Percentiles rank a stretch among this genome's conserved stretches.
phyloP scores from a whole-genome alignment of 2,797 vertebrate species.

The Channallabes apus region DNA sequence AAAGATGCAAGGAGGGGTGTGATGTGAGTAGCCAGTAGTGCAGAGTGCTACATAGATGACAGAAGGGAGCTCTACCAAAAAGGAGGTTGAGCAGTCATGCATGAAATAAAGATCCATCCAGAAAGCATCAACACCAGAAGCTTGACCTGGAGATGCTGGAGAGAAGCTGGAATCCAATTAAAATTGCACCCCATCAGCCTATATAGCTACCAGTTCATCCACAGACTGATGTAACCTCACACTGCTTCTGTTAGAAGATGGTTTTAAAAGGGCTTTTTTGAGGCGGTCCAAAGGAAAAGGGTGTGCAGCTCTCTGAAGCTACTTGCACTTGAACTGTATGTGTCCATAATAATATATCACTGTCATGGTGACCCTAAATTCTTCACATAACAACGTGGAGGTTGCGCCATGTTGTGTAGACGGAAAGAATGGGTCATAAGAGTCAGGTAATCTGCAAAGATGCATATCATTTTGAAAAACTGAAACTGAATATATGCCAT shows the following conservation, averaged over 20 bases:
- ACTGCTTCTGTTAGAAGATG: constrained; percentile 40
- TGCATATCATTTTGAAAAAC: background rate
- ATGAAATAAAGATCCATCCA: constrained; percentile 71
- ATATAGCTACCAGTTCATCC: constrained; percentile 48
- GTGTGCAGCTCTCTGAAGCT: constrained; percentile 30
- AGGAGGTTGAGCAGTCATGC: constrained; percentile 55
- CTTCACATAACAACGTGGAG: background rate
- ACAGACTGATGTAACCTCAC: constrained; percentile 60
- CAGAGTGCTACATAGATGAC: constrained; percentile 63
- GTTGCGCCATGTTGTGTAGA: background rate
- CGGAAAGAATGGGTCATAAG: background rate
- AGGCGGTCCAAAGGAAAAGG: constrained; percentile 44
- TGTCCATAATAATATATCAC: constrained; percentile 68
- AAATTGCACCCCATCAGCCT: constrained; percentile 69
- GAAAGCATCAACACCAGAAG: constrained; percentile 63
- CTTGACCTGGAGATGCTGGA: constrained; percentile 67
- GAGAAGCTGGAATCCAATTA: constrained; percentile 71
- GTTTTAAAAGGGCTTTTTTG: constrained; percentile 37
- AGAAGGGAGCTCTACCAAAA: constrained; percentile 58
- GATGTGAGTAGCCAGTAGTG: constrained; percentile 69
- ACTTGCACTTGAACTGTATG: constrained; percentile 59
- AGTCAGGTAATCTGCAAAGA: background rate
- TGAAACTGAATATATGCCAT: constrained; percentile 34
- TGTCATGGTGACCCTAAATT: constrained; percentile 63
- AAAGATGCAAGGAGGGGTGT: constrained; percentile 63